Base-by-base conservation (phyloP, 2,113 vertebrate species). In the Nanger granti region DNA sequence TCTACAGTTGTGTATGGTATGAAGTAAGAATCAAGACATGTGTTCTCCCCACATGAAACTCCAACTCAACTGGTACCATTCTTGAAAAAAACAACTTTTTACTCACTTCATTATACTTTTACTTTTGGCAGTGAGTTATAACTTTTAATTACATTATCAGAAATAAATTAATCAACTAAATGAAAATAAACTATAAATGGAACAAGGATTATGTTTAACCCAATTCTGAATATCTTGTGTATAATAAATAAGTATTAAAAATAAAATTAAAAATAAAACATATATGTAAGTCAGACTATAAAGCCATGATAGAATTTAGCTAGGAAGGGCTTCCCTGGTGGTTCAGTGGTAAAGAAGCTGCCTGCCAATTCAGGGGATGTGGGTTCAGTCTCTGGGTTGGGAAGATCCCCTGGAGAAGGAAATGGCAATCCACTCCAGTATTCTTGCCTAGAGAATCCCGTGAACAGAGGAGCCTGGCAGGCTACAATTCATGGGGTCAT, bases 81-180 rank as follows among this genome's bases (percentile, higher is more conserved):
- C 41, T 60, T 85, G 20, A 26, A 86, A 83, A 8, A 57, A 37
- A 0, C 2, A 59, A 34, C 5, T 29, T 29, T 64, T 69, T 69
- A 4, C 34, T 49, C 4, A 93, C 47, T 60, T 6, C 10, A 55
- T 5, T 69, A 2, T 37, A 55, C 5, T 89, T 91, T 87, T 64
- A 6, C 44, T 92, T 76, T 37, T 22, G 18, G 11, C 52, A 52
- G 22, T 64, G 31, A 84, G 5, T 76, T 64, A 8, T 73, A 76
- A 80, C 4, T 93, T 20, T n/a, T 87, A 83, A 97, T 79, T 76
- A 93, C 5, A 92, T 82, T 57, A 10, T 57, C 12, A 22, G 69
- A 92, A 89, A 79, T 73, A 73, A 60, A 93, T 60, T 94, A 20
- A 54, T 55, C 29, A 97, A 59, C 28, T 62, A 80, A 86, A 47